Evolutionary conservation across 1,140 invertebrate genomes (phyloP).

Genomic region (Eriosoma lanigerum): DNA sequence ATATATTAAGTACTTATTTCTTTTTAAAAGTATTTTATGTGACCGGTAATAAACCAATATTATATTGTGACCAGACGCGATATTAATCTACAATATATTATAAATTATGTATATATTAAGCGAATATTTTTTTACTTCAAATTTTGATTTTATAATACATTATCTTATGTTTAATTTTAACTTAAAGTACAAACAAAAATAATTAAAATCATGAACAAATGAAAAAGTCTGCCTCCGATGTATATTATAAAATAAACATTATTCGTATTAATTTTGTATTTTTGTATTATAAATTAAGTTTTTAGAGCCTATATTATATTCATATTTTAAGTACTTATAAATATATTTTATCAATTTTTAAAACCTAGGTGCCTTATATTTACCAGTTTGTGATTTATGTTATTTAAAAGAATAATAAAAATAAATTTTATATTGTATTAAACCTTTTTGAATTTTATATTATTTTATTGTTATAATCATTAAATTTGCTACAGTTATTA

Average conservation of each 20-base stretch:
- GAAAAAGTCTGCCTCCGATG: constrained; percentile 23
- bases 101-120: not conserved
- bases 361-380: constrained; percentile 5
- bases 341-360: too few species aligned
- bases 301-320: not conserved
- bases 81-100: too few species aligned
- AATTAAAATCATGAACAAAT: constrained; percentile 18
- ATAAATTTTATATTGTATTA: not conserved
- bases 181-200: constrained; percentile 31
- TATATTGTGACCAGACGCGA: too few species aligned
- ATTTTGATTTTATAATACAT: not conserved
- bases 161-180: not conserved
- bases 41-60: too few species aligned
- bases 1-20: too few species aligned
- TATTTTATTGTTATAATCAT: too few species aligned
- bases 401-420: constrained; percentile 6
- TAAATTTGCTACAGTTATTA: too few species aligned
- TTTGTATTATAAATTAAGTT: constrained; percentile 48
- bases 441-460: too few species aligned
- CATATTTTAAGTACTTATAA: not conserved
- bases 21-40: too few species aligned
- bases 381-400: constrained; percentile 36
- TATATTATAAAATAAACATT: constrained; percentile 43
- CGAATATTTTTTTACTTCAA: not conserved
- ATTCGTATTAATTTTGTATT: constrained; percentile 35